Percentiles rank a stretch among this genome's conserved stretches.
Conservation (phyloP, 2,113 vertebrate species). For the Zosterops japonicus region DNA sequence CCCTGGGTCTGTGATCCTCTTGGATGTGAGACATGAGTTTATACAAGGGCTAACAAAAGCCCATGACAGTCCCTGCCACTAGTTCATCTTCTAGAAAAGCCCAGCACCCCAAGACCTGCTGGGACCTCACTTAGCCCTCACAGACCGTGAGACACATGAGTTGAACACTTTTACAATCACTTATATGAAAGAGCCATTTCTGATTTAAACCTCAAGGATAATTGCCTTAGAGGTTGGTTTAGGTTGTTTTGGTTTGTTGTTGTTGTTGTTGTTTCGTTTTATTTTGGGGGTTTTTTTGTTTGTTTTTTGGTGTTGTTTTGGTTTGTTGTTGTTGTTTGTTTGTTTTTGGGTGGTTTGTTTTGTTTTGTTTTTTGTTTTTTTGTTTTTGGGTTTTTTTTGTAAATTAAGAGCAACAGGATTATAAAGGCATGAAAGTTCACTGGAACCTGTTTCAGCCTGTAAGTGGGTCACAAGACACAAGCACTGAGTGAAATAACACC, state of each 20-base stretch:
- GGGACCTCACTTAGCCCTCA: neutral
- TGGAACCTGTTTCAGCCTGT: constrained; percentile 24
- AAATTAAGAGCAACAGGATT: neutral
- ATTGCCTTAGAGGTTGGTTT: neutral
- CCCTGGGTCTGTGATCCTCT: rapidly evolving
- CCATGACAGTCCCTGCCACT: rapidly evolving
- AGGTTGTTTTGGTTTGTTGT: no score
- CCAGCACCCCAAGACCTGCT: neutral
- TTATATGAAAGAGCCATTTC: neutral
- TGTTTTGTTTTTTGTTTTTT: neutral
- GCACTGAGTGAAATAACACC: constrained; percentile 37
- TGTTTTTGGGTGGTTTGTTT: neutral
- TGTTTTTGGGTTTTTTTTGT: neutral
- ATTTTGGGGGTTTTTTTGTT: no score
- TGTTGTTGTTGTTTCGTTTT: no score
- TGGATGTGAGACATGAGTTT: neutral
- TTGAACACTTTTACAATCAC: neutral
- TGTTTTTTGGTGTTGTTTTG: neutral
- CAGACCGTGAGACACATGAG: neutral
- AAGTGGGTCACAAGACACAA: constrained; percentile 58
- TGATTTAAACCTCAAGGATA: neutral
- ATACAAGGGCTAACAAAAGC: neutral
- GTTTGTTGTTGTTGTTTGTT: neutral
- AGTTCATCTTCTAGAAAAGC: neutral
- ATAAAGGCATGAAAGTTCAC: constrained; percentile 19